phyloP scores from a whole-genome alignment of 2,888 invertebrate species.

The Homarus gammarus region DNA sequence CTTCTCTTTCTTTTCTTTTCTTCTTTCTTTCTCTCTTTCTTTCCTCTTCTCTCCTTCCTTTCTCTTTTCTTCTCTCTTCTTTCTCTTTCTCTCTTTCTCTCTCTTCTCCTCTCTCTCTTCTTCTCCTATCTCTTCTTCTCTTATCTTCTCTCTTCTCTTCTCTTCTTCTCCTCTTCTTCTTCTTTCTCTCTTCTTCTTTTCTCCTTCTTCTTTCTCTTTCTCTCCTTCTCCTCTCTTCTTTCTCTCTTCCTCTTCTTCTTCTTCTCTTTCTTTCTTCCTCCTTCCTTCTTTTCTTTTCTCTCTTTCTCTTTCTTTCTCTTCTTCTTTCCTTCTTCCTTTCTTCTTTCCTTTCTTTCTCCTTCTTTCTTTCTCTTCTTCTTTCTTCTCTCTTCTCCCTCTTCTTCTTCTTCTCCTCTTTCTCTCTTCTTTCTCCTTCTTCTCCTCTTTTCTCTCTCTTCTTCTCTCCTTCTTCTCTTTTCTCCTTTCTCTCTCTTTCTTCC shows the following conservation, averaged over 20 bases:
- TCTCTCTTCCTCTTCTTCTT: background rate
- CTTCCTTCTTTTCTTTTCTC: background rate
- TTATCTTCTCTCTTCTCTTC: no score
- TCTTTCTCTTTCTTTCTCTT: background rate
- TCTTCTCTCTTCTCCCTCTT: no score
- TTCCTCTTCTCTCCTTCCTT: no score
- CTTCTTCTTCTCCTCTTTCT: no score
- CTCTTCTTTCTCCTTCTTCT: no score
- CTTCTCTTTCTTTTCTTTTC: no score
- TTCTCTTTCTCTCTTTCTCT: background rate
- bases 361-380: no score
- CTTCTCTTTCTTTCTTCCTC: background rate
- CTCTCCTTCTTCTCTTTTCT: background rate
- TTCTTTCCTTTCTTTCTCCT: background rate
- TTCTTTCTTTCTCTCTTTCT: no score
- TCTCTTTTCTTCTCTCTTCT: background rate
- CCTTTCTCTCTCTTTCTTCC: background rate
- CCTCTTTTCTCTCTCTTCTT: no score
- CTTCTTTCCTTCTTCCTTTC: background rate
- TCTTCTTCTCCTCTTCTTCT: no score
- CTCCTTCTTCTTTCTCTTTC: no score
- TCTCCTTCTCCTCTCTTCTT: background rate
- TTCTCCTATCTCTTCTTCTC: background rate
- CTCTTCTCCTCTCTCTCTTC: background rate
- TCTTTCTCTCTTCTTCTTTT: no score